These are phyloP conservation scores for Microctonus aethiopoides DNA, from an alignment of 2,888 invertebrate species.

Conservation along the genomic window DNA sequence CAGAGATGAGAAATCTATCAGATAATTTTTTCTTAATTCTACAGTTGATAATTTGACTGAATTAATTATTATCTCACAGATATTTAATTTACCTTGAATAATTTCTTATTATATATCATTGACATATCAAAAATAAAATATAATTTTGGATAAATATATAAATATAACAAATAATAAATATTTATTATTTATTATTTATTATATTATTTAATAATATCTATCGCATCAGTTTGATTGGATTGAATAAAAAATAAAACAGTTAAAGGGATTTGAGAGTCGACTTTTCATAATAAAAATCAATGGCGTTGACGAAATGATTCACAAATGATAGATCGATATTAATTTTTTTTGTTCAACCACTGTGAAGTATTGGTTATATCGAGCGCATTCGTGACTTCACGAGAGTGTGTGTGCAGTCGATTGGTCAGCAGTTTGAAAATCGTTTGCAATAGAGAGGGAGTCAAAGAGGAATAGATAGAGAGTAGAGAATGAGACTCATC, in stretches of 20 bases:
- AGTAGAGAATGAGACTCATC: constrained; percentile 29
- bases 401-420: constrained; percentile 14
- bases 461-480: constrained; percentile 25
- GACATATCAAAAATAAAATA: no score
- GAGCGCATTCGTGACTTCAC: constrained; percentile 8
- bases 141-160: no score
- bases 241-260: neutral
- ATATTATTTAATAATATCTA: no score
- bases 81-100: no score
- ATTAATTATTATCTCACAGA: no score
- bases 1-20: no score
- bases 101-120: no score
- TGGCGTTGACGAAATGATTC: neutral
- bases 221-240: neutral
- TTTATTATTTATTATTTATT: no score
- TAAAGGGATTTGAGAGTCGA: neutral
- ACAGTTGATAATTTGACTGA: no score
- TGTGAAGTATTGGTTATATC: constrained; percentile 25
- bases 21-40: no score
- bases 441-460: constrained; percentile 20
- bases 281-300: constrained; percentile 19
- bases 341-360: constrained; percentile 4
- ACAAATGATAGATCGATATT: constrained; percentile 14
- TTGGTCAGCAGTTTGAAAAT: constrained; percentile 36
- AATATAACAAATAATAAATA: no score